Percentiles rank a stretch among this genome's conserved stretches.
These are phyloP conservation scores for Temnopleurus reevesii DNA, from an alignment of 53 echinoderm and acorn worm species.

Conservation along the genomic window DNA sequence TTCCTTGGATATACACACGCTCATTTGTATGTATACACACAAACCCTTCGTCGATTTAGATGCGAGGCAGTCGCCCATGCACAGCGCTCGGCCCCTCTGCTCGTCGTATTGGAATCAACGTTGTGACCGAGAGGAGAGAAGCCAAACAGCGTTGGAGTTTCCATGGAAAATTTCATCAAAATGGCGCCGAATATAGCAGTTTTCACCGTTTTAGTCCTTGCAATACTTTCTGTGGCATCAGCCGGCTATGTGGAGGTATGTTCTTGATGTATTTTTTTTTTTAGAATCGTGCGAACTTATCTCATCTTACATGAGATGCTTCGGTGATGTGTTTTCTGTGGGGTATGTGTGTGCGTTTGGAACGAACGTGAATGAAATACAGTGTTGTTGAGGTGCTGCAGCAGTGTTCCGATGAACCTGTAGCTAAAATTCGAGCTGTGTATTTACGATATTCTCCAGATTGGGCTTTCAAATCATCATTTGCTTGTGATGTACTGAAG, in stretches of 20 bases:
- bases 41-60: too few species aligned
- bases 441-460: too few species aligned
- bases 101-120: constrained; percentile 36
- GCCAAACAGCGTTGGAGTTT: neutral
- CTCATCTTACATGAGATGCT: neutral
- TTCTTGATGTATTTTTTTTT: neutral
- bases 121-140: neutral
- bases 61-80: too few species aligned
- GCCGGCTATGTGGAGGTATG: constrained; percentile 34
- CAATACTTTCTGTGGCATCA: constrained; percentile 28
- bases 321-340: neutral
- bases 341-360: neutral
- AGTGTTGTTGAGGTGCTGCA: neutral
- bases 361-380: neutral
- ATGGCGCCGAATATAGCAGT: neutral
- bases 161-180: constrained; percentile 33
- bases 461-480: too few species aligned
- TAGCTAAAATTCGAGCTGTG: too few species aligned
- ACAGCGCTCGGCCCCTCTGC: too few species aligned
- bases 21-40: too few species aligned
- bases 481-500: too few species aligned
- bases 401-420: neutral
- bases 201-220: neutral
- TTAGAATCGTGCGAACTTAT: neutral
- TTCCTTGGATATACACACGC: too few species aligned